A percentile compares a stretch with the other conserved stretches of the same genome.
phyloP scores from a whole-genome alignment of 2,113 vertebrate species.

The Pipra filicauda region DNA sequence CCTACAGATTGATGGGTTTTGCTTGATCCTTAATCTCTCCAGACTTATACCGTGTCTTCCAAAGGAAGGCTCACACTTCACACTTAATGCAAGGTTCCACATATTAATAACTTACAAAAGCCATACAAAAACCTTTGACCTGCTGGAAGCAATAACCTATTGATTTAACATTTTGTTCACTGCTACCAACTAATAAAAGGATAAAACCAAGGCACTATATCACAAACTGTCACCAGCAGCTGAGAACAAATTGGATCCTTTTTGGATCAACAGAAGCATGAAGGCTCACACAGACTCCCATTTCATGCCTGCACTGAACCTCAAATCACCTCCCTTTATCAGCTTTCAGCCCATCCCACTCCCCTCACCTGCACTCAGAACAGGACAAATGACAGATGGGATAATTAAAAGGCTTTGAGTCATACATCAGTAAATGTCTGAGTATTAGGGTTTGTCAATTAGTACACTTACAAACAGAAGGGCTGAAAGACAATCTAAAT shows the following conservation, averaged over 20 bases:
- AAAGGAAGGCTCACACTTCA: neutral
- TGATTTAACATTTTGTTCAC: constrained; percentile 21
- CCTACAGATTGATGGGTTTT: neutral
- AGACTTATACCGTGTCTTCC: neutral
- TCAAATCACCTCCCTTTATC: neutral
- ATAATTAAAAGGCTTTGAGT: neutral
- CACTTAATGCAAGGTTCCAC: neutral
- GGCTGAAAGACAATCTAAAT: neutral
- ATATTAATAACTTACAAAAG: constrained; percentile 7
- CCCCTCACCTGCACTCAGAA: neutral
- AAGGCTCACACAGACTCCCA: neutral
- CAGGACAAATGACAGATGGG: neutral
- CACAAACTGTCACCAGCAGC: neutral
- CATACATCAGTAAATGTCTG: neutral
- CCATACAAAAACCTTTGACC: neutral
- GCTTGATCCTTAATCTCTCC: neutral
- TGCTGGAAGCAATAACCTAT: neutral
- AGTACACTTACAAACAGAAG: neutral
- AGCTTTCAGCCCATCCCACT: neutral
- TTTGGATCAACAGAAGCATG: neutral
- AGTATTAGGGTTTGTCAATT: neutral
- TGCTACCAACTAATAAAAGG: neutral
- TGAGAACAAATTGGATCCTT: neutral
- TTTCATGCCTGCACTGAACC: neutral
- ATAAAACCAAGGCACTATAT: neutral